Evolutionary conservation across 2,797 vertebrate genomes (phyloP), one percentile per base, ranked within the genome.

Genomic region (Diceros bicornis): DNA sequence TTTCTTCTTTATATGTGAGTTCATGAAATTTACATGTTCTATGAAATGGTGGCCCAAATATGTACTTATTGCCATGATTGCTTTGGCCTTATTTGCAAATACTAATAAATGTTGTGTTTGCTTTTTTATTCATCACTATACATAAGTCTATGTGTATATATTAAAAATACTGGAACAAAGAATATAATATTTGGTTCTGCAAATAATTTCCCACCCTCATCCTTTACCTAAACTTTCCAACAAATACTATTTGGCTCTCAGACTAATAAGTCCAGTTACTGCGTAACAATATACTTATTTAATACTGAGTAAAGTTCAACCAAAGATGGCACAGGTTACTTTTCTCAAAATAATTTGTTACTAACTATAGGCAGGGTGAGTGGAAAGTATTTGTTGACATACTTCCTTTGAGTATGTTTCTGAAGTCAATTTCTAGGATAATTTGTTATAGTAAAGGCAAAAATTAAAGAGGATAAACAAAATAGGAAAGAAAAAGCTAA

Each of bases 1-100:
- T 96, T 97, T 94, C 91, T 82, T 72, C 21, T 97, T 97, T 96
- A 91, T 64, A 96, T 92, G 68, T 96, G 84, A 77, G 8, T 95
- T 89, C 68, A 95, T 75, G 71, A 96, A 94, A 96, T 92, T 85
- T 14, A 0, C 82, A 82, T 94, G 32, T 23, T 29, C 44, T 34
- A 18, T 92, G 55, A 96, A 93, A 69, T 81, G 4, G 7, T 59
- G n/a, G 3, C n/a, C 72, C 11, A 27, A 74, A 62, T 47, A 89
- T 25, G 55, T 16, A 89, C 47, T 86, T 85, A 85, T 81, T 85
- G 96, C 68, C 87, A 68, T 86, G 23, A 78, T 20, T 71, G 3
- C 20, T 88, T 81, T 89, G 78, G 8, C 25, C 37, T 88, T 93
- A 88, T 72, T 91, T 96, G 71, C 74, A 83, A 96, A 91, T 75